Evolutionary conservation across 2,888 invertebrate species (phyloP).

Genomic region (Anthophora plumipes): DNA sequence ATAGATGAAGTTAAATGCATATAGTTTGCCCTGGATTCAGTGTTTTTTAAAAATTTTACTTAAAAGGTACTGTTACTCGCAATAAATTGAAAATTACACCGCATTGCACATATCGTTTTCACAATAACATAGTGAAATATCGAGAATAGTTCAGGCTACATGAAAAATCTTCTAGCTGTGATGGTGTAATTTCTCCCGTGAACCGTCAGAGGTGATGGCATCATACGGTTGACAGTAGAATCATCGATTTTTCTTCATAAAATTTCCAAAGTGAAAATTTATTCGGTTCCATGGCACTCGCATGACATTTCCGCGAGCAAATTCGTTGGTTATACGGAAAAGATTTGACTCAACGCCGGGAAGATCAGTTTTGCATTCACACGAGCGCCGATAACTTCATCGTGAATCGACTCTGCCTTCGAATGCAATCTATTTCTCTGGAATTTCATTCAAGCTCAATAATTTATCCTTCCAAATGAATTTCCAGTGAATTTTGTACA

Average conservation of each 20-base stretch:
- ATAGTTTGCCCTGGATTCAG: neutral
- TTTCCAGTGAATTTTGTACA: neutral
- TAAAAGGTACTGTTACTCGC: neutral
- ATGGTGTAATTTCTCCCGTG: constrained; percentile 19
- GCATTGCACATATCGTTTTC: neutral
- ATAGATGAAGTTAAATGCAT: neutral
- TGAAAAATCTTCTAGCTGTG: neutral
- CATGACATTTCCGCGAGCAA: constrained; percentile 65
- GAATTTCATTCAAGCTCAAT: neutral
- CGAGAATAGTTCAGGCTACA: neutral
- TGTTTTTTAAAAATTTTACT: neutral
- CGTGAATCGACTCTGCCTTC: constrained; percentile 13
- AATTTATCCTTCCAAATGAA: neutral
- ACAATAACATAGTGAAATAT: neutral
- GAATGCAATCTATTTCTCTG: neutral
- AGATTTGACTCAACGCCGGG: constrained; percentile 27
- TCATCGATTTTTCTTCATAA: constrained; percentile 69
- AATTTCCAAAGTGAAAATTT: constrained; percentile 74
- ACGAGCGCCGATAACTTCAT: constrained; percentile 25
- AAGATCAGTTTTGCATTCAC: constrained; percentile 30
- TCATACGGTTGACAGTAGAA: neutral
- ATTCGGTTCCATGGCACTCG: constrained; percentile 39
- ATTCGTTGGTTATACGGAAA: constrained; percentile 57
- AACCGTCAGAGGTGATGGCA: constrained; percentile 1
- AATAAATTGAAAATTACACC: neutral